Conservation (phyloP, 2,797 vertebrate genomes). For the Danio aesculapii region DNA sequence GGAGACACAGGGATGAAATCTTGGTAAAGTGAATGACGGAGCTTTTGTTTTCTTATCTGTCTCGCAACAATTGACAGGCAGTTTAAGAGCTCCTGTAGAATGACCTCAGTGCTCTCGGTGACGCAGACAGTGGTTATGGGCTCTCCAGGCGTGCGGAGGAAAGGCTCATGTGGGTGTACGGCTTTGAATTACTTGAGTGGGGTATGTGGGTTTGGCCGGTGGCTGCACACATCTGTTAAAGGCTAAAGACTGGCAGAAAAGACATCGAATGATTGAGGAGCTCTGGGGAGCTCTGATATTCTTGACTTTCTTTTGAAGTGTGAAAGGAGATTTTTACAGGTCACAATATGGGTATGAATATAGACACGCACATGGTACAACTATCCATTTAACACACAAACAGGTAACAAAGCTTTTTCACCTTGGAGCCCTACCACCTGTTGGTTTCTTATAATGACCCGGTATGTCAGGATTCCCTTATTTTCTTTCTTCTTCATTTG, state of each 20-base stretch:
- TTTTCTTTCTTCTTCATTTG: too few species aligned
- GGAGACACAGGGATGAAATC: constrained; percentile 14
- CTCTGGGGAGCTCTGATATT: constrained; percentile 30
- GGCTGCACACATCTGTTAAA: constrained; percentile 32
- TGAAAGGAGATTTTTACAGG: constrained; percentile 11
- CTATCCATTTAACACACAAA: too few species aligned
- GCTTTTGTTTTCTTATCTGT: constrained; percentile 39
- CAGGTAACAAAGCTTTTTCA: too few species aligned
- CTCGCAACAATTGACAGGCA: constrained; percentile 16
- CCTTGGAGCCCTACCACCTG: too few species aligned
- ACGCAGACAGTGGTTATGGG: constrained; percentile 30
- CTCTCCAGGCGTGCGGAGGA: constrained; percentile 34
- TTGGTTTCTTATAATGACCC: too few species aligned
- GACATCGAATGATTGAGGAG: constrained; percentile 41
- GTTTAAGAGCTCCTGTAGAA: constrained; percentile 19
- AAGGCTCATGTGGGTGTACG: constrained; percentile 41
- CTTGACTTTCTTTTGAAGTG: constrained; percentile 52
- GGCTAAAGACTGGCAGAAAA: constrained; percentile 26
- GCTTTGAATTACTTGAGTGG: constrained; percentile 49
- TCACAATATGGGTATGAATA: too few species aligned
- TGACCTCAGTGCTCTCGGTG: constrained; percentile 43
- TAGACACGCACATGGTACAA: too few species aligned
- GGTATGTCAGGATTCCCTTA: too few species aligned
- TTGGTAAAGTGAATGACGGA: neutral
- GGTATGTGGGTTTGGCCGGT: constrained; percentile 30